Conservation (phyloP, 2,888 invertebrate species). For the Pristionchus fissidentatus region DNA sequence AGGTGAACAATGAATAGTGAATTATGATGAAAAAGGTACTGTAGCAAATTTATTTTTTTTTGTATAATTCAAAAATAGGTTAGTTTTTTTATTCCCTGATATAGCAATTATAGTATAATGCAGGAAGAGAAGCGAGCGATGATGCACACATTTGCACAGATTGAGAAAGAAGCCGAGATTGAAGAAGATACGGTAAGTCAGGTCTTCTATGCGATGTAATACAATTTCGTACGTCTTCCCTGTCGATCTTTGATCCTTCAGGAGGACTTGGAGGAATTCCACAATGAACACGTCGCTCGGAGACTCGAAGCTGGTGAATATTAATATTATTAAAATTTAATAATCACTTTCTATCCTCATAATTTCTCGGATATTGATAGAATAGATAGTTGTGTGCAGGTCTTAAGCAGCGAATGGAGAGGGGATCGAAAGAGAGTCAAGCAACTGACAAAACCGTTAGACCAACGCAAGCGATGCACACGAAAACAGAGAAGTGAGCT, state of each 20-base stretch:
- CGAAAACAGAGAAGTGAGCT: neutral
- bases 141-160: constrained; percentile 27
- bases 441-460: neutral
- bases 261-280: neutral
- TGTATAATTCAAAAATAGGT: neutral
- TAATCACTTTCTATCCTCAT: too few relatives aligned
- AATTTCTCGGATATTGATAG: too few relatives aligned
- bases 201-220: neutral
- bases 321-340: too few relatives aligned
- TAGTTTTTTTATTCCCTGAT: neutral
- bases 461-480: neutral
- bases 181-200: neutral
- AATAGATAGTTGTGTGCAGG: neutral
- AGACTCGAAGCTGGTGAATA: constrained; percentile 2
- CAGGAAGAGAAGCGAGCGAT: neutral
- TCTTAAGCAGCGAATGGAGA: neutral
- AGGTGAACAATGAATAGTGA: too few relatives aligned
- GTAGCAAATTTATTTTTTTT: neutral
- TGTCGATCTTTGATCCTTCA: too few relatives aligned
- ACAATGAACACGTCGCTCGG: neutral
- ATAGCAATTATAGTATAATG: neutral
- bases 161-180: neutral
- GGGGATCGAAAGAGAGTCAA: constrained; percentile 12
- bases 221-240: neutral
- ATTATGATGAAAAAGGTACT: neutral